phyloP scores from a whole-genome alignment of 2,113 vertebrate genomes.

The Myanophis thanlyinensis region DNA sequence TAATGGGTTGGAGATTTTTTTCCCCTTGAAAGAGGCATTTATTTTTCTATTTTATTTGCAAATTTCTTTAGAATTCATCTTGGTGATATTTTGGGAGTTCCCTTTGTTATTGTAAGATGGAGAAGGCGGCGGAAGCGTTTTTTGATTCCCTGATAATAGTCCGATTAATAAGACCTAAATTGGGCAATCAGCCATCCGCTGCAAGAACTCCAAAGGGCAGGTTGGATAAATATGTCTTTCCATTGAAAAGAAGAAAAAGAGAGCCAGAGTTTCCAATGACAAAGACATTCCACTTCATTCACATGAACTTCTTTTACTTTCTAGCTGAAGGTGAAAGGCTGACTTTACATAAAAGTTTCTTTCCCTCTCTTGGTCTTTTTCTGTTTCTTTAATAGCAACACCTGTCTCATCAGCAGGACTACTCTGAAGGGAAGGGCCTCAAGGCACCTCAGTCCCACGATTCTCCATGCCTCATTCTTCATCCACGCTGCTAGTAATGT shows the following conservation, averaged over 20 bases:
- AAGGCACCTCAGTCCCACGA: constrained; percentile 86
- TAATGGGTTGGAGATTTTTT: not conserved
- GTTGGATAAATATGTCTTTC: not conserved
- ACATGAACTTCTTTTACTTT: constrained; percentile 35
- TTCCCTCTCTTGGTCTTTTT: constrained; percentile 1
- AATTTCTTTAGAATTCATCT: not conserved
- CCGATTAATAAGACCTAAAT: not conserved
- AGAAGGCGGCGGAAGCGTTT: not conserved
- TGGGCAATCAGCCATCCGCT: not conserved
- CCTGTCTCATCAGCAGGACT: constrained; percentile 84
- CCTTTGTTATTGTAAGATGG: not conserved
- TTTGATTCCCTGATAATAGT: not conserved
- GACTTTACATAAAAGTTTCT: constrained; percentile 71
- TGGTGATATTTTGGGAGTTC: not conserved
- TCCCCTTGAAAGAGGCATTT: not conserved
- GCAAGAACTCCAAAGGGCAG: not conserved
- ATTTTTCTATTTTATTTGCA: not conserved
- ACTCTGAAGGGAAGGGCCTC: constrained; percentile 86
- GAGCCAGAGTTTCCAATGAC: not conserved
- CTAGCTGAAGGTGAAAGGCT: constrained; percentile 64
- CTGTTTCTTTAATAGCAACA: constrained; percentile 56
- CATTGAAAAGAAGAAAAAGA: not conserved
- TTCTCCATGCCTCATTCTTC: constrained; percentile 99
- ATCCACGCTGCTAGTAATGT: constrained; percentile 97
- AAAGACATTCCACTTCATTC: not conserved